A percentile compares a stretch with the other conserved stretches of the same genome.
phyloP scores from a whole-genome alignment of 2,888 invertebrate genomes.

The Crematogaster levior region DNA sequence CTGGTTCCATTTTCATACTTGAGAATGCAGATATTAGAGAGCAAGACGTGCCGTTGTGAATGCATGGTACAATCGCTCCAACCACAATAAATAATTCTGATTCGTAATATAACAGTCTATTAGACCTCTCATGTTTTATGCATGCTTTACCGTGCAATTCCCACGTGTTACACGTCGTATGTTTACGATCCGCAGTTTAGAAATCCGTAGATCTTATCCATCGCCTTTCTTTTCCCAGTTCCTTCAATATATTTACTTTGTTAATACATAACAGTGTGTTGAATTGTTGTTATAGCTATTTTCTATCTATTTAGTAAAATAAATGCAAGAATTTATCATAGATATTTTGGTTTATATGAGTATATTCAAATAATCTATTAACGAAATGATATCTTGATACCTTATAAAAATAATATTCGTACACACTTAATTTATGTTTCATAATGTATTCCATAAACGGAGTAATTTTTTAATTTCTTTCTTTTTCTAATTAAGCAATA shows the following conservation, averaged over 20 bases:
- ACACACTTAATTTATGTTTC: background rate
- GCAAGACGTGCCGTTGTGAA: background rate
- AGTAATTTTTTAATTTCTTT: background rate
- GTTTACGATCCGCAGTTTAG: constrained; percentile 43
- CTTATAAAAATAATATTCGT: background rate
- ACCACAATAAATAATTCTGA: constrained; percentile 74
- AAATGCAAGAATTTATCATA: background rate
- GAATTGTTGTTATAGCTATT: background rate
- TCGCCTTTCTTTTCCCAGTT: no score
- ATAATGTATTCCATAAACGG: background rate
- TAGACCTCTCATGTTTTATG: constrained; percentile 74
- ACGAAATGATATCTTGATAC: background rate
- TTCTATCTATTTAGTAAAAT: background rate
- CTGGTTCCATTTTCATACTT: constrained; percentile 11
- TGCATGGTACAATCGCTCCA: constrained; percentile 14
- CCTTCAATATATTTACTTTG: background rate
- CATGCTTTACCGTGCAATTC: constrained; percentile 56
- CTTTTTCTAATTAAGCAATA: background rate
- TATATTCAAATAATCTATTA: background rate
- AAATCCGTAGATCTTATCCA: constrained; percentile 20
- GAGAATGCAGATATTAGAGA: background rate
- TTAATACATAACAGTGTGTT: background rate
- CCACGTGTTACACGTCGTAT: constrained; percentile 54
- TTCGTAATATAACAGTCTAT: constrained; percentile 69
- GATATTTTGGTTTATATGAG: background rate